Evolutionary conservation across 2,888 invertebrate genomes (phyloP).

Genomic region (Ctena decussata): DNA sequence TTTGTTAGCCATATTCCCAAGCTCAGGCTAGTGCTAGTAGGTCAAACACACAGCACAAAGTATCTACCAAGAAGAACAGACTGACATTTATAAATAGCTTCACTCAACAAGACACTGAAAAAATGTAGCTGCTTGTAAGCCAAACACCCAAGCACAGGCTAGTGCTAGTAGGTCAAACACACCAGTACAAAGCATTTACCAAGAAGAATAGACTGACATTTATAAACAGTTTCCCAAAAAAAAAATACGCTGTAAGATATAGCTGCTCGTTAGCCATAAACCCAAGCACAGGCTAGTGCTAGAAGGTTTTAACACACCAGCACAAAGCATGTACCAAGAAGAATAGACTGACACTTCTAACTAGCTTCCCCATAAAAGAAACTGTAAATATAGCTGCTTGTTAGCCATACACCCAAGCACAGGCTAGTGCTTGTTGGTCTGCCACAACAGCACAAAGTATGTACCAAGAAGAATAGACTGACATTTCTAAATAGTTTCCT

Average conservation of each 20-base stretch:
- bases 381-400: too few species aligned
- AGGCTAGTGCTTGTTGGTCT: neutral
- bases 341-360: too few species aligned
- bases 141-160: neutral
- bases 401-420: neutral
- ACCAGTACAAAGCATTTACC: neutral
- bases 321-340: neutral
- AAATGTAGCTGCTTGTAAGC: neutral
- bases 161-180: neutral
- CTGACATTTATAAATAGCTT: neutral
- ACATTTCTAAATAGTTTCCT: too few species aligned
- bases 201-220: neutral
- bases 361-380: too few species aligned
- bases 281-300: slow-evolving; percentile 1
- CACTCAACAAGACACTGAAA: too few species aligned
- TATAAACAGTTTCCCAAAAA: too few species aligned
- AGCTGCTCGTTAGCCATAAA: neutral
- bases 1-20: too few species aligned
- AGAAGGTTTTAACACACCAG: neutral
- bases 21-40: too few species aligned
- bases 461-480: neutral
- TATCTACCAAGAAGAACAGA: too few species aligned
- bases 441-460: neutral
- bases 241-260: neutral
- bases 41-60: too few species aligned